Percentiles rank a stretch among this genome's conserved stretches.
Evolutionary conservation across 2,113 vertebrate species (phyloP).

Genomic region (Tachycineta bicolor): DNA sequence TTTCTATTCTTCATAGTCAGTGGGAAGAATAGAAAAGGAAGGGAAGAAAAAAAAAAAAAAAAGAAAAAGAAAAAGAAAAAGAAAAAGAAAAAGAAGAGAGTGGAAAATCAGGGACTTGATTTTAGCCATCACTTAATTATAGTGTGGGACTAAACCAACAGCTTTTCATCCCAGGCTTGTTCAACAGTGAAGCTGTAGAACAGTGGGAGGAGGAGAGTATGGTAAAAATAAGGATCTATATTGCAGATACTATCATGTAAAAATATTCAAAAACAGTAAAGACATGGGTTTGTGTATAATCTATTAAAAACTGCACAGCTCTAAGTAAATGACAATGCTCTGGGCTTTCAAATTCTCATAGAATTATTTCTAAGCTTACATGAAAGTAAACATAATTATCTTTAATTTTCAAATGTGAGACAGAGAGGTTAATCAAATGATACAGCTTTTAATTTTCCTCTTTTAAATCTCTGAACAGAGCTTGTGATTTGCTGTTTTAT

Average conservation of each 20-base stretch:
- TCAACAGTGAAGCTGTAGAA: not conserved
- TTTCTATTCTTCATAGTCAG: not conserved
- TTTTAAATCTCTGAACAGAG: not conserved
- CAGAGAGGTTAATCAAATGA: slow-evolving; percentile 31
- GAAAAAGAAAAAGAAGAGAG: not conserved
- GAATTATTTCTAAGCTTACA: not conserved
- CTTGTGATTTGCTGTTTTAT: not conserved
- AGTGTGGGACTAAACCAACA: not conserved
- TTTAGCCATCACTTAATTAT: not conserved
- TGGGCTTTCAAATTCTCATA: not conserved
- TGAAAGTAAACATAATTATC: slow-evolving; percentile 14
- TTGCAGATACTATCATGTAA: not conserved
- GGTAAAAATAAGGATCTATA: not conserved
- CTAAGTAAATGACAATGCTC: not conserved
- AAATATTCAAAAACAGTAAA: not conserved
- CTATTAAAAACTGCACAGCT: not conserved
- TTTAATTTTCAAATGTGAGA: slow-evolving; percentile 26
- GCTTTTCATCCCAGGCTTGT: not conserved
- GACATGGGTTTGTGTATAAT: not conserved
- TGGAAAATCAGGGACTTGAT: not conserved
- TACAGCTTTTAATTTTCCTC: slow-evolving; percentile 10
- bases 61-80: not conserved
- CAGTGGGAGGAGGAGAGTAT: not conserved
- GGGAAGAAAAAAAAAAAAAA: not conserved
- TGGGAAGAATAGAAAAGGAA: not conserved